Percentiles rank a stretch among this genome's conserved stretches.
These are phyloP conservation scores for Drosophila sordidula DNA, from an alignment of 2,888 invertebrate genomes.

Conservation along the genomic window DNA sequence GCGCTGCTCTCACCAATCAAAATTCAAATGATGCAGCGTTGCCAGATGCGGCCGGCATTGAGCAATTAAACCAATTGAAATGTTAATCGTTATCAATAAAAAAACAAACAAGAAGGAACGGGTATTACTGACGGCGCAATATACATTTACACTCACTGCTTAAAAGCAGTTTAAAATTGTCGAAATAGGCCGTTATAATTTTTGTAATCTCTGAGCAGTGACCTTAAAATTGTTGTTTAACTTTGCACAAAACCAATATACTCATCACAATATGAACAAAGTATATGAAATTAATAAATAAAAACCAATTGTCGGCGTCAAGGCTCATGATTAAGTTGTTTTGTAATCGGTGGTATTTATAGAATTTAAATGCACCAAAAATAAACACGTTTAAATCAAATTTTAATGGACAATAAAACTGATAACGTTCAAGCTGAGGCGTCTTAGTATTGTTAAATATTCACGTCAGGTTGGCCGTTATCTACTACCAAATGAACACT, in stretches of 20 bases:
- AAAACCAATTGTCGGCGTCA: background rate
- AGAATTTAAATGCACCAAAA: background rate
- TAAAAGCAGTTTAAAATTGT: background rate
- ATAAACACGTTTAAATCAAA: constrained; percentile 30
- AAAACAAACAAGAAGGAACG: background rate
- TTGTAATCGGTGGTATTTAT: constrained; percentile 7
- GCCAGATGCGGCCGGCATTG: constrained; percentile 16
- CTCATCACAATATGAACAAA: no score
- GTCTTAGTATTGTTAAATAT: constrained; percentile 14
- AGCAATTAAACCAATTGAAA: constrained; percentile 27
- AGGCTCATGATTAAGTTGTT: constrained; percentile 5
- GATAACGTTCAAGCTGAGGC: constrained; percentile 19
- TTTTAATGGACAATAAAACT: constrained; percentile 19
- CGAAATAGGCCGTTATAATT: no score
- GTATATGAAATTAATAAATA: no score
- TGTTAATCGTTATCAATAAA: constrained; percentile 31
- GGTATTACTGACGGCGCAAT: background rate
- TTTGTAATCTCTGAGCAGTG: no score
- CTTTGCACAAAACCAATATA: no score
- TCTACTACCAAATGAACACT: constrained; percentile 16
- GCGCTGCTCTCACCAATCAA: constrained; percentile 6
- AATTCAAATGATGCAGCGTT: constrained; percentile 11
- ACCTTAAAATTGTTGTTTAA: no score
- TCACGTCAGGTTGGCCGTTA: constrained; percentile 24
- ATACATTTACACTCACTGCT: background rate